These are phyloP conservation scores for Leucoraja erinaceus DNA, from an alignment of 2,113 vertebrate species.

Conservation along the genomic window DNA sequence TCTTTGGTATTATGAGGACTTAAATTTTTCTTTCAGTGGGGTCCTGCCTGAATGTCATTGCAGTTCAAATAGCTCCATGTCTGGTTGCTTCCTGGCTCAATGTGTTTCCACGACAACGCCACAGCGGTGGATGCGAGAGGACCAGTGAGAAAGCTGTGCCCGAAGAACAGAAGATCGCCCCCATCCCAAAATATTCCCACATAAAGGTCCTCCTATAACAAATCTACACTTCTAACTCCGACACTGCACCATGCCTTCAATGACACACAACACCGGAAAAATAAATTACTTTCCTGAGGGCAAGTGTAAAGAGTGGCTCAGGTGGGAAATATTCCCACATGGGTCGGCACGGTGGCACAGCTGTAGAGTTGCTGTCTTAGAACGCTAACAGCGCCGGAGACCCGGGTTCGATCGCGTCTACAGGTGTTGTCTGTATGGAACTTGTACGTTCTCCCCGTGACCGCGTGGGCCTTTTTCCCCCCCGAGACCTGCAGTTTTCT, in stretches of 20 bases:
- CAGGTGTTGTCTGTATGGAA: too few relatives aligned
- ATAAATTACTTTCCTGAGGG: not conserved
- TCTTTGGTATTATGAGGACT: not conserved
- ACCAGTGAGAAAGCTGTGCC: not conserved
- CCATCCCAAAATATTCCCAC: not conserved
- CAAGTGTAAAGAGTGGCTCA: not conserved
- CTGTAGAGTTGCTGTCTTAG: too few relatives aligned
- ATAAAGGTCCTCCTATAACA: not conserved
- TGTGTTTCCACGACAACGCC: not conserved
- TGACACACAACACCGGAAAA: not conserved
- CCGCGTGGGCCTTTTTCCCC: too few relatives aligned
- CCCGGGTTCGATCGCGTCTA: too few relatives aligned
- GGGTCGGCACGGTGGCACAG: too few relatives aligned
- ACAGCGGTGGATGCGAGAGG: not conserved
- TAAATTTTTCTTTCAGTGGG: not conserved
- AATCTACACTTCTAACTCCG: not conserved
- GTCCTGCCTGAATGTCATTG: not conserved
- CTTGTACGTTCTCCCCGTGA: too few relatives aligned
- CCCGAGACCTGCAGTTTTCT: too few relatives aligned
- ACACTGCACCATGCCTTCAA: not conserved
- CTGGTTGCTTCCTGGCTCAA: not conserved
- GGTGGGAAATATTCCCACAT: too few relatives aligned
- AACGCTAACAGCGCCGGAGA: too few relatives aligned
- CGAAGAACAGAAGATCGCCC: not conserved
- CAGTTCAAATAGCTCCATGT: not conserved